phyloP scores from a whole-genome alignment of 2,888 invertebrate genomes.

The Lysandra coridon region DNA sequence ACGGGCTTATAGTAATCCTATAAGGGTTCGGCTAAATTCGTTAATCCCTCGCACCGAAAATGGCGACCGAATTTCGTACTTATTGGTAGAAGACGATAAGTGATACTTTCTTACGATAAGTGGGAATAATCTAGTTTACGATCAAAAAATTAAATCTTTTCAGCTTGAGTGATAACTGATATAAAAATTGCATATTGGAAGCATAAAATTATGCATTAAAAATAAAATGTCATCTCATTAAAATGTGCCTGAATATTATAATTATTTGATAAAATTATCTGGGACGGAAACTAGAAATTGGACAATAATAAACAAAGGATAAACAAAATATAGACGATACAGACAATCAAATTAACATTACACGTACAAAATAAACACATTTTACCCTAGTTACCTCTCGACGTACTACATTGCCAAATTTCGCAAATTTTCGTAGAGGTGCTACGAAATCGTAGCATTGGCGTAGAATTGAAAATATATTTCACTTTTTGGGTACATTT shows the following conservation, averaged over 20 bases:
- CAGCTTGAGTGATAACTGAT: neutral
- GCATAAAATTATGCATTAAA: neutral
- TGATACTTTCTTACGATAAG: neutral
- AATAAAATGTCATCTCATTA: neutral
- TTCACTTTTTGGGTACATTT: neutral
- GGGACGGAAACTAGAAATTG: neutral
- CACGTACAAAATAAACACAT: no score
- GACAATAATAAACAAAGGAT: neutral
- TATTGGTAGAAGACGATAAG: neutral
- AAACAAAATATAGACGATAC: neutral
- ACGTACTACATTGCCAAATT: neutral
- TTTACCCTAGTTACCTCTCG: no score
- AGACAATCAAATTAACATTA: neutral
- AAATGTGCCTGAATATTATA: neutral
- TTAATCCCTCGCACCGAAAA: neutral
- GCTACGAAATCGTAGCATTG: neutral
- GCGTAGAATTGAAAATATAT: neutral
- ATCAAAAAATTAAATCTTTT: no score
- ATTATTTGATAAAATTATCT: neutral
- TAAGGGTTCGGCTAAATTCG: conserved; percentile 43
- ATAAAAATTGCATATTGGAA: neutral
- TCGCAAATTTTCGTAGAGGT: neutral
- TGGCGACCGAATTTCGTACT: neutral
- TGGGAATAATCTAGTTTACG: no score
- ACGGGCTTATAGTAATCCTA: conserved; percentile 45